Conservation (phyloP, 2,888 invertebrate species). For the Agrotis puta region DNA sequence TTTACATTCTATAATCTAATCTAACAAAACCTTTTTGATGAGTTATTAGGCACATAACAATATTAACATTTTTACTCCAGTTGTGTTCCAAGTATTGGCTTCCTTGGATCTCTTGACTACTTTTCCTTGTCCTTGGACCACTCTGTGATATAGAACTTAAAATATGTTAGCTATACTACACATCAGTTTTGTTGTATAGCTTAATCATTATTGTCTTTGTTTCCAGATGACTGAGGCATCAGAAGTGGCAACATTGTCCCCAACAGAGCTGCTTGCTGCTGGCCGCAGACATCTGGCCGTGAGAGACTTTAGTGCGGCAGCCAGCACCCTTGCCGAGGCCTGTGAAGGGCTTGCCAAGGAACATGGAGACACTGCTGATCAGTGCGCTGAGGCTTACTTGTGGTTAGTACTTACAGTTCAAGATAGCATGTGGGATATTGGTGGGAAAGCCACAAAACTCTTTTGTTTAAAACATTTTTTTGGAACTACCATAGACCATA, state of each 20-base stretch:
- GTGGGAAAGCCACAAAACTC: background rate
- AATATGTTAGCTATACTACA: background rate
- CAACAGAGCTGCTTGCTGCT: slow-evolving; percentile 92
- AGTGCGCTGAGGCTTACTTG: slow-evolving; percentile 97
- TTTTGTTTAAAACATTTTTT: too few species aligned
- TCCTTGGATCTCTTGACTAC: too few species aligned
- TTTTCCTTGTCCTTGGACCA: background rate
- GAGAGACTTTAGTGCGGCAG: slow-evolving; percentile 94
- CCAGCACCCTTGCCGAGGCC: slow-evolving; percentile 93
- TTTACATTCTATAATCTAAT: background rate
- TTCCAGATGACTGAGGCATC: slow-evolving; percentile 91
- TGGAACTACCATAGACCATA: too few species aligned
- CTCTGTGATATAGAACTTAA: background rate
- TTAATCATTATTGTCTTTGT: background rate
- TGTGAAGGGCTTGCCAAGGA: slow-evolving; percentile 93
- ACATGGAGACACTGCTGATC: slow-evolving; percentile 95
- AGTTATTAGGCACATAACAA: background rate
- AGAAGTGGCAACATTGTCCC: slow-evolving; percentile 86
- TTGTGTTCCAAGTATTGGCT: background rate
- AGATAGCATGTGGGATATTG: background rate
- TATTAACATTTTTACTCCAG: background rate
- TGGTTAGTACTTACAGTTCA: slow-evolving; percentile 90
- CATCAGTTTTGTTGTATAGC: too few species aligned
- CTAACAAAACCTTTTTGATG: background rate
- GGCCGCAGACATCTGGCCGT: slow-evolving; percentile 96